These are phyloP conservation scores for Adela reaumurella DNA, from an alignment of 2,888 invertebrate species.

Conservation along the genomic window DNA sequence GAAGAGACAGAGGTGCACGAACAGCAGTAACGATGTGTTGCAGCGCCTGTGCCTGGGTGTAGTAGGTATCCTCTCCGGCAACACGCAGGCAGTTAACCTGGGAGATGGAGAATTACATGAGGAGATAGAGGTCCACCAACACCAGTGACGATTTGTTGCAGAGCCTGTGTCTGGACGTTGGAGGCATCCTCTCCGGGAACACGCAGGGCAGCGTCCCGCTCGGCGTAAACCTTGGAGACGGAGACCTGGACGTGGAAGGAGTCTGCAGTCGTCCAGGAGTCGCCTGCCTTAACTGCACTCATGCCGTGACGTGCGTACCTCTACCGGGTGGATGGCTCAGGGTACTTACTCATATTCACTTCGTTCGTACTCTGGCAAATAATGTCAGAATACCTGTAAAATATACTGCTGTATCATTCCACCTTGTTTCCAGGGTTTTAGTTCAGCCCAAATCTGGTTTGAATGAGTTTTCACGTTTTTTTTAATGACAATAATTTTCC, in stretches of 20 bases:
- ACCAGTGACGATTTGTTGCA: too few relatives aligned
- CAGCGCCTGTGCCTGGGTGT: too few relatives aligned
- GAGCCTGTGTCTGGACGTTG: conserved; percentile 23
- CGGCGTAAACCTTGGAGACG: conserved; percentile 31
- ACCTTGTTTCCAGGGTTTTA: neutral
- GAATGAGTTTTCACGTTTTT: too few relatives aligned
- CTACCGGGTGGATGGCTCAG: conserved; percentile 40
- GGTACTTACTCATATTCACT: too few relatives aligned
- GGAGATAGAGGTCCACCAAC: too few relatives aligned
- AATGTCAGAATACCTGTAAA: neutral
- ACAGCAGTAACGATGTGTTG: too few relatives aligned
- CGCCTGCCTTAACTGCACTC: conserved; percentile 38
- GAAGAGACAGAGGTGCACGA: too few relatives aligned
- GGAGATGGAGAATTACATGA: conserved; percentile 39
- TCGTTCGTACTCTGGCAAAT: too few relatives aligned
- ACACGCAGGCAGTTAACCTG: too few relatives aligned
- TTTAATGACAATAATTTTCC: too few relatives aligned
- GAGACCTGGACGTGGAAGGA: conserved; percentile 41
- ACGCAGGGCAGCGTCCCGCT: conserved; percentile 40
- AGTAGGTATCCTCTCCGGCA: conserved; percentile 40
- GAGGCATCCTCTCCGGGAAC: conserved; percentile 37
- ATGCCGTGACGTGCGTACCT: conserved; percentile 31
- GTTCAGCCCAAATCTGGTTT: neutral
- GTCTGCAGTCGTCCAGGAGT: conserved; percentile 31
- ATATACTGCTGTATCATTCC: neutral